Base-by-base conservation (phyloP, 2,888 invertebrate species). In the Drosophila kuntzei region DNA sequence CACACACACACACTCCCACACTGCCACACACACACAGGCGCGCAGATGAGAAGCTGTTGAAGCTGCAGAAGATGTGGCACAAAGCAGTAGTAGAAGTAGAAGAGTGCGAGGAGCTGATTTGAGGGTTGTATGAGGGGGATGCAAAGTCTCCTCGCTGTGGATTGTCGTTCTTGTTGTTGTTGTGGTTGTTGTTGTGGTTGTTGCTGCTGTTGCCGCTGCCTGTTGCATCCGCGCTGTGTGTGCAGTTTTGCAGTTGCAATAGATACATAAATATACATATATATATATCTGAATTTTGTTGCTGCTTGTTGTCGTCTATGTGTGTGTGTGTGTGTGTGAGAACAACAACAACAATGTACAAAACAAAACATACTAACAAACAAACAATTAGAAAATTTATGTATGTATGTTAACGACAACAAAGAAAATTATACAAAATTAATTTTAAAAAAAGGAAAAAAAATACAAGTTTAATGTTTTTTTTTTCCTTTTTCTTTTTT, bases 281-380 rank as follows among this genome's bases (percentile, higher is more conserved):
- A 25, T 7, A 27, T 22, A n/a, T n/a, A 34, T 34, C n/a, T 29
- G 2, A 12, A 18, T n/a, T n/a, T 11, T 50, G 20, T 14, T 14
- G 36, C 16, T 51, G 50, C 14, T 50, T 44, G 39, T 36, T 47
- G 12, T 51, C 32, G 29, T 51, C 22, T 27, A 34, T 47, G 47
- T 37, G 46, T 34, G 22, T 22, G 29, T 49, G 49, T 25, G 51
- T 41, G 37, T 55, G 43, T 36, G 36, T 29, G 25, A 43, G 57
- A 9, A 51, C 60, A 50, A 65, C 71, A 71, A 74, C 74, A 71
- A 65, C 63, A 74, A 65, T 59, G 27, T 72, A 65, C 44, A 50
- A 51, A 60, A 34, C 14, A 20, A 53, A 59, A 43, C 47, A 12
- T 54, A 54, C 47, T 29, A 59, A 54, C 51, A 54, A 44, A 47